Evolutionary conservation across 2,797 vertebrate genomes (phyloP).

Genomic region (Danio tinwini): DNA sequence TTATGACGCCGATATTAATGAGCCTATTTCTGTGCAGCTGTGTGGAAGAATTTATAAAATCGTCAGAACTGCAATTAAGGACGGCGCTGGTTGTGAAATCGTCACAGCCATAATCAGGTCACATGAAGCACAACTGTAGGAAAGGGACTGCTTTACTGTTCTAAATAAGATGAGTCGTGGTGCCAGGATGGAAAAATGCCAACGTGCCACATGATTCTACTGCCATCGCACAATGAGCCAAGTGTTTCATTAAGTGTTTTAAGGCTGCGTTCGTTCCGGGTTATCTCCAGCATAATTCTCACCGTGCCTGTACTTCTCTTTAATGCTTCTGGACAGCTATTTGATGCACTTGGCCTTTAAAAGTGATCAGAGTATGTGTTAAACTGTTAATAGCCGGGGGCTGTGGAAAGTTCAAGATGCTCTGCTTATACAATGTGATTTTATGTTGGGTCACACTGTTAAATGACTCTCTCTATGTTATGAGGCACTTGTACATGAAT

Average conservation of each 20-base stretch:
- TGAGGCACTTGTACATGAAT: neutral
- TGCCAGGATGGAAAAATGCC: constrained; percentile 22
- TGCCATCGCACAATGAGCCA: neutral
- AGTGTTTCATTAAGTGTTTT: constrained; percentile 11
- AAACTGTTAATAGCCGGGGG: constrained; percentile 17
- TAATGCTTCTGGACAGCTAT: constrained; percentile 8
- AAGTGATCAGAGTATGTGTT: constrained; percentile 14
- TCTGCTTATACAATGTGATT: constrained; percentile 21
- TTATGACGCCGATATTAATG: constrained; percentile 33
- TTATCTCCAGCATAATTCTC: neutral
- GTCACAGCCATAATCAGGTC: constrained; percentile 31
- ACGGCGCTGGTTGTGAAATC: constrained; percentile 16
- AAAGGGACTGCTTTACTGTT: neutral
- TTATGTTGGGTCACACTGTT: constrained; percentile 9
- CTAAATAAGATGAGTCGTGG: neutral
- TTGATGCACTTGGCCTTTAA: constrained; percentile 19
- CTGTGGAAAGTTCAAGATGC: constrained; percentile 26
- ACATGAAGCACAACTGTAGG: constrained; percentile 6
- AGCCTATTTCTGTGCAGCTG: constrained; percentile 38
- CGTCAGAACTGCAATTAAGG: constrained; percentile 16
- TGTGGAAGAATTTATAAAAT: constrained; percentile 26
- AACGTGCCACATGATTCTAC: constrained; percentile 17
- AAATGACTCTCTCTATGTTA: constrained; percentile 9
- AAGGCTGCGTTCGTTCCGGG: constrained; percentile 1
- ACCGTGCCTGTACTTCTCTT: constrained; percentile 5